A percentile compares a stretch with the other conserved stretches of the same genome.
Conservation (phyloP, 2,113 vertebrate species). For the Bombycilla garrulus region DNA sequence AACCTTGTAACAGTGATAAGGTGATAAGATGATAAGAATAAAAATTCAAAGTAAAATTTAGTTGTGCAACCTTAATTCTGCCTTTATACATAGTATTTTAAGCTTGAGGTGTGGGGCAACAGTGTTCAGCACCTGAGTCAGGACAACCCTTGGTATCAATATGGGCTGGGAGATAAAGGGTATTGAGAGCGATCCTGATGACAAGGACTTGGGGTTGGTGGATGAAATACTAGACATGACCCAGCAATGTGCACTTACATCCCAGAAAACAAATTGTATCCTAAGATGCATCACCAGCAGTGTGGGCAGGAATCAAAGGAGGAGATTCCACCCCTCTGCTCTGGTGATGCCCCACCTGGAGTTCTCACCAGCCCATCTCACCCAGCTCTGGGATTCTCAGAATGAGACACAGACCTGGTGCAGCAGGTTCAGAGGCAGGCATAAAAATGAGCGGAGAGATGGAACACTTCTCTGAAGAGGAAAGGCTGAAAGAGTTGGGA, state of each 20-base stretch:
- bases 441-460: not conserved
- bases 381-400: not conserved
- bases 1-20: fast-evolving
- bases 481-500: not conserved
- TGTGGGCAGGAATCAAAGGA: fast-evolving
- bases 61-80: not conserved
- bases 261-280: not conserved
- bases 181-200: not conserved
- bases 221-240: not conserved
- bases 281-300: not conserved
- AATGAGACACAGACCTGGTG: not conserved
- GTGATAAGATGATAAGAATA: not conserved
- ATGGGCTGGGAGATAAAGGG: not conserved
- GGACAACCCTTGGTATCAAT: fast-evolving
- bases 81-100: not conserved
- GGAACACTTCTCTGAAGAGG: not conserved
- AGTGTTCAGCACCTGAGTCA: not conserved
- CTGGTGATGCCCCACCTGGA: not conserved
- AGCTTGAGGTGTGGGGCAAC: not conserved
- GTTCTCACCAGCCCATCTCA: fast-evolving
- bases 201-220: not conserved
- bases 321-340: not conserved
- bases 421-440: not conserved
- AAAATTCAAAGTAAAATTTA: not conserved
- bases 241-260: not conserved